phyloP scores from a whole-genome alignment of 2,888 invertebrate genomes.

The Temnothorax ravouxi region DNA sequence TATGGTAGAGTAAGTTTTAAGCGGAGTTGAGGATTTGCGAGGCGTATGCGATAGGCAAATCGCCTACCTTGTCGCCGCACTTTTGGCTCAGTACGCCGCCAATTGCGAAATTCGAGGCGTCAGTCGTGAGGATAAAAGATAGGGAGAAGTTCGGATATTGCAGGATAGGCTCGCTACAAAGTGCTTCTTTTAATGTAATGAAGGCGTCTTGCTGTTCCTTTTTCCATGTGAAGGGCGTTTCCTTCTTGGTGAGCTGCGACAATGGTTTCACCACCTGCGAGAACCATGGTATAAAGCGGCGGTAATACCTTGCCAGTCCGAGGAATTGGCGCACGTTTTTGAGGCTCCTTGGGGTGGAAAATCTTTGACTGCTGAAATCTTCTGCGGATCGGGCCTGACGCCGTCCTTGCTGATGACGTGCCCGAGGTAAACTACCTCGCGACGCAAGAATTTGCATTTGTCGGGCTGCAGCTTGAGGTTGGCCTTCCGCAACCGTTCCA shows the following conservation, averaged over 20 bases:
- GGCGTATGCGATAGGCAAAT: neutral
- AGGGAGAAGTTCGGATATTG: neutral
- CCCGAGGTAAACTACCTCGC: neutral
- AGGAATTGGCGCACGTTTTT: neutral
- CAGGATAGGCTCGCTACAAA: neutral
- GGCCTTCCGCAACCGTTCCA: neutral
- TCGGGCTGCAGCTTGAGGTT: neutral
- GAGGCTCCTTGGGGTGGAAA: rapidly evolving
- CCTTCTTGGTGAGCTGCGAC: too few species aligned
- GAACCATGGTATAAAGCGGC: too few species aligned
- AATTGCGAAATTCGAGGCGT: neutral
- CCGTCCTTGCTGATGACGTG: neutral
- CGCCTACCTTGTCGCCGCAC: neutral
- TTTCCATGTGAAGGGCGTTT: too few species aligned
- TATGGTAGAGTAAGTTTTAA: neutral
- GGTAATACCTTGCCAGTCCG: too few species aligned
- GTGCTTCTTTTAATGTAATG: too few species aligned
- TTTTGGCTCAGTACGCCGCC: neutral
- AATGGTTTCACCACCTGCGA: too few species aligned
- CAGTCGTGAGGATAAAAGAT: neutral
- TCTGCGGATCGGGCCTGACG: neutral
- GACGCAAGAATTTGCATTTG: neutral
- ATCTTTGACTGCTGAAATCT: neutral
- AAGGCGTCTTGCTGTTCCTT: too few species aligned
- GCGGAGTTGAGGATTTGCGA: rapidly evolving